These are phyloP conservation scores for Hippolais icterina DNA, from an alignment of 2,113 vertebrate species.

Conservation along the genomic window DNA sequence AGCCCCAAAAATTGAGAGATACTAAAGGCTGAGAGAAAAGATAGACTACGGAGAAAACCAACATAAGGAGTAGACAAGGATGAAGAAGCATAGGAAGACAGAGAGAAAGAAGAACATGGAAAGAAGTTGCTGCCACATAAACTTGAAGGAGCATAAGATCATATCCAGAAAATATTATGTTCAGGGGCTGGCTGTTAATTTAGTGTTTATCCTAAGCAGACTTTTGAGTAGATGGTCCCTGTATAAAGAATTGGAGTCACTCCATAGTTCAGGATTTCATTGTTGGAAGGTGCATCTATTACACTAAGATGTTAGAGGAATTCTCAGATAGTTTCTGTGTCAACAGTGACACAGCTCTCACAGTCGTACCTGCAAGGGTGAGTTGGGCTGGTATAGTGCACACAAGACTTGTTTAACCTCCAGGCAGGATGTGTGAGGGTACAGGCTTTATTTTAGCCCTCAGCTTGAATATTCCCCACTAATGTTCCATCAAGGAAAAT, in stretches of 20 bases:
- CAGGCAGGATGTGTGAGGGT: background rate
- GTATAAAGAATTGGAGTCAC: background rate
- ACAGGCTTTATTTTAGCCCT: background rate
- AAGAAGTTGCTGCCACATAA: background rate
- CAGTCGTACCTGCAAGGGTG: accelerated
- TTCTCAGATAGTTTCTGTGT: background rate
- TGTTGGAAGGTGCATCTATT: background rate
- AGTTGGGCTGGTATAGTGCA: background rate
- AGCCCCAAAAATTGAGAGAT: background rate
- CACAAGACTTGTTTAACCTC: accelerated
- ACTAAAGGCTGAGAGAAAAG: background rate
- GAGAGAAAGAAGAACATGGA: background rate
- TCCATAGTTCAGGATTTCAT: background rate
- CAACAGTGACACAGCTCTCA: background rate
- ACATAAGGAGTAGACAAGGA: background rate
- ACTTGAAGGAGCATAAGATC: background rate
- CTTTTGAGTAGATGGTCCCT: background rate
- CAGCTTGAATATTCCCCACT: background rate
- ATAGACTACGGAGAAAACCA: background rate
- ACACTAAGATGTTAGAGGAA: background rate
- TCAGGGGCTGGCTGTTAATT: background rate
- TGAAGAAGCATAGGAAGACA: background rate
- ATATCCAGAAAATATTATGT: background rate
- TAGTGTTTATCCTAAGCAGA: background rate
- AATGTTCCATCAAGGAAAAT: background rate